A percentile compares a stretch with the other conserved stretches of the same genome.
These are phyloP conservation scores for Porites lobata DNA, from an alignment of 92 coral and sea anemone genomes.

Conservation along the genomic window DNA sequence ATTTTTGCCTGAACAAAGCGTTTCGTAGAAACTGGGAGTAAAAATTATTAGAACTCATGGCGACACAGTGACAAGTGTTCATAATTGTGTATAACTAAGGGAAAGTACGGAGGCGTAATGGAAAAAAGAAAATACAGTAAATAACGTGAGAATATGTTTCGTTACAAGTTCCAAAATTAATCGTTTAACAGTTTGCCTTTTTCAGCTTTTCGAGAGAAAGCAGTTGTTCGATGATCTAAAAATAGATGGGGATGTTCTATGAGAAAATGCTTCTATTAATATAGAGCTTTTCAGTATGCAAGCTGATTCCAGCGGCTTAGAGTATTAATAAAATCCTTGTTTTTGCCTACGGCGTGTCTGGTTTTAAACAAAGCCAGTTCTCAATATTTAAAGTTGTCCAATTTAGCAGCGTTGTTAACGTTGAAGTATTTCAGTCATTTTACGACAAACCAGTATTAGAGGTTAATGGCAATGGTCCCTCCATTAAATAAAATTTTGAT, in stretches of 20 bases:
- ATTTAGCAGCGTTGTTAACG: background rate
- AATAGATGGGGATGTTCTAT: background rate
- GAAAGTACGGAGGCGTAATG: conserved; percentile 3
- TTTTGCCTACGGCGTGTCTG: conserved; percentile 14
- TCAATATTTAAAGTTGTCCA: conserved; percentile 1
- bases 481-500: background rate
- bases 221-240: background rate
- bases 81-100: conserved; percentile 33
- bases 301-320: conserved; percentile 12
- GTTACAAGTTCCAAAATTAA: background rate
- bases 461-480: background rate
- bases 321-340: conserved; percentile 10
- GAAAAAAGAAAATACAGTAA: background rate
- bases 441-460: background rate
- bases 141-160: background rate
- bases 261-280: background rate
- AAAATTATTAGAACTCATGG: conserved; percentile 1
- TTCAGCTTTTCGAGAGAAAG: background rate
- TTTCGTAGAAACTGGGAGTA: conserved; percentile 27
- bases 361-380: conserved; percentile 20
- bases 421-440: background rate
- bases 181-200: background rate
- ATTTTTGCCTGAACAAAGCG: conserved; percentile 39
- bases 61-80: conserved; percentile 21
- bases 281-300: background rate